Percentiles rank a stretch among this genome's conserved stretches.
Conservation (phyloP, 2,888 invertebrate genomes). For the Drosophila leonis region DNA sequence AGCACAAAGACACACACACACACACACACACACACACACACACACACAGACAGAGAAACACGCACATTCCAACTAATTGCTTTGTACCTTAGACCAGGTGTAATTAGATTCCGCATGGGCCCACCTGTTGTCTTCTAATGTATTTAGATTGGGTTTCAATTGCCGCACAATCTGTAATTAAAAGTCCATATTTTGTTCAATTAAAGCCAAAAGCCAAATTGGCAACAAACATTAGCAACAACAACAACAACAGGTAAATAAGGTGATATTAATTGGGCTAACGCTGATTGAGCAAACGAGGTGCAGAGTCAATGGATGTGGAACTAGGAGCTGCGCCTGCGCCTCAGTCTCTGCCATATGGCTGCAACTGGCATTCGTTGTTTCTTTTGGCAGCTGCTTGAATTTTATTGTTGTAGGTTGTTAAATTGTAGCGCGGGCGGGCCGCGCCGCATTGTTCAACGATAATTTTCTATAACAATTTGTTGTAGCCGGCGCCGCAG, state of each 20-base stretch:
- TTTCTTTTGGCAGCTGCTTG: conserved; percentile 58
- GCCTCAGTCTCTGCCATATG: conserved; percentile 44
- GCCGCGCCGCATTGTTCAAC: conserved; percentile 57
- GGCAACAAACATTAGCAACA: conserved; percentile 53
- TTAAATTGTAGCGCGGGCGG: conserved; percentile 65
- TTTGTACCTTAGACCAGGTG: conserved; percentile 19
- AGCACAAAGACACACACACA: conserved; percentile 11
- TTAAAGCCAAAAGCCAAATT: conserved; percentile 60
- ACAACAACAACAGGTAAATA: conserved; percentile 7
- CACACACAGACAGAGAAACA: too few relatives aligned
- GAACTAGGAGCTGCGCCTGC: conserved; percentile 37
- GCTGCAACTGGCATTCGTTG: conserved; percentile 43
- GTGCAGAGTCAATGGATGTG: conserved; percentile 57
- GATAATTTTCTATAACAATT: conserved; percentile 74
- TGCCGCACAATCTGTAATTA: conserved; percentile 69
- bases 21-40: conserved; percentile 15
- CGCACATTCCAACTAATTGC: conserved; percentile 22
- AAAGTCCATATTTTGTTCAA: conserved; percentile 75
- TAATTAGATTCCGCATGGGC: conserved; percentile 20
- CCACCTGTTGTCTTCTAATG: conserved; percentile 53
- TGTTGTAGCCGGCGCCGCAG: conserved; percentile 67
- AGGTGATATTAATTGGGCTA: conserved; percentile 69
- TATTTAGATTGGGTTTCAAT: conserved; percentile 63
- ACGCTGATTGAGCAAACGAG: conserved; percentile 63
- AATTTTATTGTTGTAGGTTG: conserved; percentile 24